Evolutionary conservation across 2,888 invertebrate species (phyloP).

Genomic region (Macaria liturata): DNA sequence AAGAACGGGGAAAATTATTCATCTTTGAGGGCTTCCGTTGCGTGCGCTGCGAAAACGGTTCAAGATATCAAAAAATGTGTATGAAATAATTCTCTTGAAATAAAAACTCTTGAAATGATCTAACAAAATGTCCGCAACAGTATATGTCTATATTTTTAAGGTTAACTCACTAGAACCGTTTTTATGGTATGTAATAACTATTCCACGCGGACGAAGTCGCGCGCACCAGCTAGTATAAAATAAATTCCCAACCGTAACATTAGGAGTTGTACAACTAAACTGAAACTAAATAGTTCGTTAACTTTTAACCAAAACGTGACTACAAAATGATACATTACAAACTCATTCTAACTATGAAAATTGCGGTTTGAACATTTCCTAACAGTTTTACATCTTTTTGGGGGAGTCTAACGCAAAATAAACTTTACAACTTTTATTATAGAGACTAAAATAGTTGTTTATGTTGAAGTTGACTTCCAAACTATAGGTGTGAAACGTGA

Average conservation of each 20-base stretch:
- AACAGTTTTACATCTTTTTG: conserved; percentile 31
- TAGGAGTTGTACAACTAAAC: conserved; percentile 16
- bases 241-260: conserved; percentile 8
- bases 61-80: too few relatives aligned
- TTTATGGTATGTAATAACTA: too few relatives aligned
- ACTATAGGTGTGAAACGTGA: conserved; percentile 32
- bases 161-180: too few relatives aligned
- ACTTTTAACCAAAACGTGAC: conserved; percentile 47
- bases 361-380: conserved; percentile 36
- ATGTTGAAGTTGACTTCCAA: neutral
- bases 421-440: neutral
- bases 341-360: conserved; percentile 47
- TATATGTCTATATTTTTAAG: too few relatives aligned
- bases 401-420: neutral
- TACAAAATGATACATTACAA: conserved; percentile 43
- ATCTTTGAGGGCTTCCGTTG: too few relatives aligned
- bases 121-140: too few relatives aligned
- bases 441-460: neutral
- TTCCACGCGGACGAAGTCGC: too few relatives aligned
- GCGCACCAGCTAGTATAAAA: too few relatives aligned
- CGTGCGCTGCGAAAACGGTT: too few relatives aligned
- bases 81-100: too few relatives aligned
- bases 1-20: too few relatives aligned
- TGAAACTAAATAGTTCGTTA: conserved; percentile 34
- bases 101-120: too few relatives aligned